phyloP scores from a whole-genome alignment of 2,888 invertebrate species.

The Tetanocera ferruginea region DNA sequence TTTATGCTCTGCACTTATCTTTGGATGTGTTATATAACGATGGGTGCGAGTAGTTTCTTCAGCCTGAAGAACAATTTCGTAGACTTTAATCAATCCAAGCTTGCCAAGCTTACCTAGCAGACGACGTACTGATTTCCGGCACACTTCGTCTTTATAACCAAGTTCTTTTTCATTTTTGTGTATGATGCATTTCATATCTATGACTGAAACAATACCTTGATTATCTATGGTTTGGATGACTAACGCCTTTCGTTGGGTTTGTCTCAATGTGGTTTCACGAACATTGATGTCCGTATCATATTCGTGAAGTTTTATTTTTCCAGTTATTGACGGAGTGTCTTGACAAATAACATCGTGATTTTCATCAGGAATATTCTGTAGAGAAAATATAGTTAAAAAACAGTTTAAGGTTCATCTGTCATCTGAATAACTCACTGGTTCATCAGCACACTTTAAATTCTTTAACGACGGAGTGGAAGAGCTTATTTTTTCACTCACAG shows the following conservation, averaged over 20 bases:
- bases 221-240: constrained; percentile 75
- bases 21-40: constrained; percentile 64
- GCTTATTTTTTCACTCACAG: constrained; percentile 48
- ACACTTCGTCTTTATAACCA: constrained; percentile 74
- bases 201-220: constrained; percentile 74
- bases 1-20: constrained; percentile 57
- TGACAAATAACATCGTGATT: constrained; percentile 49
- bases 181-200: constrained; percentile 72
- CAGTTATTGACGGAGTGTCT: constrained; percentile 56
- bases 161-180: constrained; percentile 72
- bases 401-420: background rate
- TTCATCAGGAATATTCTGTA: constrained; percentile 50
- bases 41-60: constrained; percentile 56
- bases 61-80: constrained; percentile 58
- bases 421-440: constrained; percentile 54
- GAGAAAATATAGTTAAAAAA: background rate
- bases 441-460: constrained; percentile 57
- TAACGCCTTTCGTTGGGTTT: constrained; percentile 73
- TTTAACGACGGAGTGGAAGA: constrained; percentile 46
- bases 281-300: constrained; percentile 20
- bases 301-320: constrained; percentile 48
- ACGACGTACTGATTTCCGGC: constrained; percentile 74
- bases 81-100: constrained; percentile 55
- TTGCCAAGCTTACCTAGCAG: constrained; percentile 73
- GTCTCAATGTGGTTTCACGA: constrained; percentile 51